These are phyloP conservation scores for Phalacrocorax pelagicus DNA, from an alignment of 2,113 vertebrate genomes.

Conservation along the genomic window DNA sequence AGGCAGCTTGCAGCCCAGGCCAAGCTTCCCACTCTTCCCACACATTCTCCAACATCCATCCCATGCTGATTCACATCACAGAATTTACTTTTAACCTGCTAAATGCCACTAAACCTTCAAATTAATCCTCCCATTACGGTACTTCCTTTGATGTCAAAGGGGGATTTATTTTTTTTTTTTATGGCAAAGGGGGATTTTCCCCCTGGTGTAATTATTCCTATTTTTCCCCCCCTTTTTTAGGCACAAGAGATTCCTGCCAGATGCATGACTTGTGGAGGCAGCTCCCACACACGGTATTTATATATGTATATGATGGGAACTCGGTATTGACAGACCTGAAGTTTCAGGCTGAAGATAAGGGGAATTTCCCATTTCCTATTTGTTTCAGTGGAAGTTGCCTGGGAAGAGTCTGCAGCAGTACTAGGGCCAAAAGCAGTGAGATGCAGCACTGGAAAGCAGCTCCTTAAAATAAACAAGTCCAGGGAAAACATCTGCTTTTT, in stretches of 20 bases:
- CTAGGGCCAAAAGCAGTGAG: not conserved
- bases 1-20: slow-evolving; percentile 9
- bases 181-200: slow-evolving; percentile 68
- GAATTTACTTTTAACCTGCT: slow-evolving; percentile 70
- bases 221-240: slow-evolving; percentile 21
- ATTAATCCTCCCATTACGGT: slow-evolving; percentile 76
- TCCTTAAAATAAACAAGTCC: not conserved
- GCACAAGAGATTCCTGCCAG: slow-evolving; percentile 45
- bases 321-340: slow-evolving; percentile 29
- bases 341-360: slow-evolving; percentile 33
- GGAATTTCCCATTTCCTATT: slow-evolving; percentile 52
- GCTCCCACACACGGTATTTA: slow-evolving; percentile 47
- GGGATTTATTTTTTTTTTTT: slow-evolving; percentile 68
- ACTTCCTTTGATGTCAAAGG: slow-evolving; percentile 78
- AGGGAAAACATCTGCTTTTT: not conserved
- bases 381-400: slow-evolving; percentile 1
- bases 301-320: slow-evolving; percentile 42
- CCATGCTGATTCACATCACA: slow-evolving; percentile 66
- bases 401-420: not conserved
- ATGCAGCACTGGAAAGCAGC: not conserved
- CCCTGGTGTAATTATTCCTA: slow-evolving; percentile 69
- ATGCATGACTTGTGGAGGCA: slow-evolving; percentile 67
- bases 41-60: slow-evolving; percentile 72
- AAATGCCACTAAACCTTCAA: slow-evolving; percentile 74
- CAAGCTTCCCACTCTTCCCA: slow-evolving; percentile 57